Conservation (phyloP, 1,140 invertebrate species). For the Drosophila repletoides region DNA sequence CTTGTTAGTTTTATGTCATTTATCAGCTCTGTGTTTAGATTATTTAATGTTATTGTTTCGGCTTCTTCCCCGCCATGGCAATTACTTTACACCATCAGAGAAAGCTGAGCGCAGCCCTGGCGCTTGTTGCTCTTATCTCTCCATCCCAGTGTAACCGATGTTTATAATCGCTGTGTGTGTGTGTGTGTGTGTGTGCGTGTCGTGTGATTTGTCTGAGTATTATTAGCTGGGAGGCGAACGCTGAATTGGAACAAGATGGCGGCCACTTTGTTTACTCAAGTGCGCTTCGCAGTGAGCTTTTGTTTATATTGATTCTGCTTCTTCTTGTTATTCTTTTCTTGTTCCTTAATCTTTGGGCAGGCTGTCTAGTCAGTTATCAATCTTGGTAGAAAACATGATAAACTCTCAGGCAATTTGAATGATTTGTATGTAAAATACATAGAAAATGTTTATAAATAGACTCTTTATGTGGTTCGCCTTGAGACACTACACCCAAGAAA, state of each 20-base stretch:
- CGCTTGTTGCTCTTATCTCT: slow-evolving; percentile 20
- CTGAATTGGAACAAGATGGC: slow-evolving; percentile 65
- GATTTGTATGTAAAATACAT: not conserved
- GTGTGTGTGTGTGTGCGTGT: slow-evolving; percentile 1
- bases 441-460: slow-evolving; percentile 18
- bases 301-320: no score
- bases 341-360: slow-evolving; percentile 34
- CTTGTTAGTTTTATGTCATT: slow-evolving; percentile 55
- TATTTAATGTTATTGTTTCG: slow-evolving; percentile 58
- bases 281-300: slow-evolving; percentile 42
- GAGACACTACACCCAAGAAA: slow-evolving; percentile 12
- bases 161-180: slow-evolving; percentile 6
- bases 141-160: slow-evolving; percentile 32
- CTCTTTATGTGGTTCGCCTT: slow-evolving; percentile 66
- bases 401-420: not conserved
- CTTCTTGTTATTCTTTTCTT: slow-evolving; percentile 19
- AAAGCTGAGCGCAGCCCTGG: slow-evolving; percentile 31
- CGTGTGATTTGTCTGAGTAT: slow-evolving; percentile 8
- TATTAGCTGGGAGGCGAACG: slow-evolving; percentile 29
- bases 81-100: slow-evolving; percentile 11
- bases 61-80: slow-evolving; percentile 8
- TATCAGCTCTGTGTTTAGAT: slow-evolving; percentile 58
- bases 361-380: slow-evolving; percentile 38
- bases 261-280: slow-evolving; percentile 58
- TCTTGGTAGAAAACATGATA: slow-evolving; percentile 3